A percentile compares a stretch with the other conserved stretches of the same genome.
phyloP scores from a whole-genome alignment of 2,888 invertebrate genomes.

The Adelphocoris suturalis region DNA sequence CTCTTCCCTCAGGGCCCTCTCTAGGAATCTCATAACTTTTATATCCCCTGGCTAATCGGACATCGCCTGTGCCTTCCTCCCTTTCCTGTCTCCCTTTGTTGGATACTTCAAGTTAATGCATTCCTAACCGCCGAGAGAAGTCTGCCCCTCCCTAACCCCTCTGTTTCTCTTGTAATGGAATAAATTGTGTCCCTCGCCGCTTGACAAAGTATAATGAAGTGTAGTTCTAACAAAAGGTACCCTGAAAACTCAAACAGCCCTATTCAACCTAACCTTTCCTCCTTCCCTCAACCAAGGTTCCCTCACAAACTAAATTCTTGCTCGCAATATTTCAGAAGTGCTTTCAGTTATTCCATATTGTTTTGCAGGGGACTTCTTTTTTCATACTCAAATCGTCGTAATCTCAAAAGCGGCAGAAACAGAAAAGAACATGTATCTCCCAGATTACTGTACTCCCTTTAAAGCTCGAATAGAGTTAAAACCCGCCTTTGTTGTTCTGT shows the following conservation, averaged over 20 bases:
- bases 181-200: conserved; percentile 65
- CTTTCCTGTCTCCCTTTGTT: conserved; percentile 57
- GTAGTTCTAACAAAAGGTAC: conserved; percentile 65
- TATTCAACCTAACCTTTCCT: conserved; percentile 31
- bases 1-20: conserved; percentile 17
- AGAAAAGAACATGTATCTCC: background rate
- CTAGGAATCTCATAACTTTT: conserved; percentile 66
- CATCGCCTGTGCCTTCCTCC: conserved; percentile 53
- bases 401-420: background rate
- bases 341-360: conserved; percentile 61
- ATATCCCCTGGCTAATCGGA: conserved; percentile 67
- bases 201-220: conserved; percentile 67
- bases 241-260: conserved; percentile 65
- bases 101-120: conserved; percentile 67
- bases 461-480: background rate
- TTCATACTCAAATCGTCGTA: conserved; percentile 8
- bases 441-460: background rate
- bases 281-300: background rate
- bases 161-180: conserved; percentile 65
- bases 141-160: conserved; percentile 48
- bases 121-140: conserved; percentile 64
- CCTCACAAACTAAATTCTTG: conserved; percentile 52
- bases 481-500: background rate
- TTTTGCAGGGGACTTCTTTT: conserved; percentile 30
- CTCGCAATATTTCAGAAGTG: conserved; percentile 57